These are phyloP conservation scores for Cyprinodon tularosa DNA, from an alignment of 2,113 vertebrate species.

Conservation along the genomic window DNA sequence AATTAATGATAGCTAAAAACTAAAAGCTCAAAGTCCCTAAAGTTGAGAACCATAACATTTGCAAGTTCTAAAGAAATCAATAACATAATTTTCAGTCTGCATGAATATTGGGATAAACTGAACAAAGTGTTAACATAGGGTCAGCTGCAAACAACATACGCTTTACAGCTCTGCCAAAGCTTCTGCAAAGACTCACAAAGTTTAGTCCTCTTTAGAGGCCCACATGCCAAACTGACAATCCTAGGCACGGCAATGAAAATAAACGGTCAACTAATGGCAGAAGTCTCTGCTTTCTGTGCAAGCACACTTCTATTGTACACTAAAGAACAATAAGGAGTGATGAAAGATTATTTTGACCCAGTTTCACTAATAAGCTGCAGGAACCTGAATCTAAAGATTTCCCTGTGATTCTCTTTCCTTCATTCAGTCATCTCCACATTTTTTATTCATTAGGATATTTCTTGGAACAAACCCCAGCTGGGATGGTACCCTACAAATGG, in stretches of 20 bases:
- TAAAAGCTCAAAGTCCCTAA: no score
- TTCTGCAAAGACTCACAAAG: constrained; percentile 47
- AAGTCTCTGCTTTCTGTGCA: constrained; percentile 41
- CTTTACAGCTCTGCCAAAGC: constrained; percentile 33
- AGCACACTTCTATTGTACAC: constrained; percentile 40
- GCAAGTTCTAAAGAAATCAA: constrained; percentile 13
- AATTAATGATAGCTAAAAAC: no score
- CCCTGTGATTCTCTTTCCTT: constrained; percentile 13
- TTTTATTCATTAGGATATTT: constrained; percentile 17
- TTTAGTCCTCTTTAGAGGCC: constrained; percentile 30
- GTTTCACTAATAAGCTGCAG: constrained; percentile 45
- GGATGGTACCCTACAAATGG: neutral
- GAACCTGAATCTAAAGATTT: constrained; percentile 24
- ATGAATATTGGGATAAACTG: constrained; percentile 4
- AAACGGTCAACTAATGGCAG: constrained; percentile 55
- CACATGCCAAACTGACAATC: constrained; percentile 44
- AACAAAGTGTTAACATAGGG: constrained; percentile 30
- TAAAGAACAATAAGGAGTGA: constrained; percentile 27
- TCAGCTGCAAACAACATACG: constrained; percentile 44
- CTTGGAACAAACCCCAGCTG: constrained; percentile 16
- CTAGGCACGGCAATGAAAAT: constrained; percentile 36
- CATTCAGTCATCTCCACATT: constrained; percentile 21
- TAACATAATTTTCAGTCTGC: constrained; percentile 9
- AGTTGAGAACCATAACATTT: no score
- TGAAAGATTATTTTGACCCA: constrained; percentile 30